Evolutionary conservation across 2,113 vertebrate species (phyloP), one percentile per base, ranked within the genome.

Genomic region (Ailuropoda melanoleuca): DNA sequence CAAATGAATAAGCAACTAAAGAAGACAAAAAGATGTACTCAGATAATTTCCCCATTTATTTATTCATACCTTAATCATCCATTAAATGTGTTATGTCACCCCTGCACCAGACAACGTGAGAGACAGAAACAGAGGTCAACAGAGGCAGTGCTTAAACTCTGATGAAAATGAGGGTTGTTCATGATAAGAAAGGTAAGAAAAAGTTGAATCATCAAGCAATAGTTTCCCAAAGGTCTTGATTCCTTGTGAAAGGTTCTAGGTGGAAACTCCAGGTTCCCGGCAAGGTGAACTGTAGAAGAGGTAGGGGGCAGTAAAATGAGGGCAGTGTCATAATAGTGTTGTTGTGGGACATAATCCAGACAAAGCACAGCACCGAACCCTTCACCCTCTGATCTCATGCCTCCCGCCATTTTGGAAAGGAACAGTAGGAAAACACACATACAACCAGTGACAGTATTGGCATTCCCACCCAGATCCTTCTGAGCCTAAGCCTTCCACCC

Each of bases 151-250:
- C 15, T 81, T 89, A 68, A 68, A 34, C 4, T 14, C 50, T 62
- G 53, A 39, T 80, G n/a, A 83, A 77, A 87, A 77, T 29, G 62
- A 62, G 53, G 19, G 23, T 18, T 55, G 46, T n/a, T 34, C 23
- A 29, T n/a, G 74, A 62, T n/a, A 75, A 48, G 68, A 12, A 86
- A 43, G 11, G 60, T 39, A 62, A 62, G 55, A 43, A 90, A 87
- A 90, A n/a, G 12, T 10, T 15, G 19, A 34, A 43, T 53, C 14
- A 29, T 50, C n/a, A 68, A 82, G 39, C n/a, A 62, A 12, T 26
- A 46, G 58, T 91, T 90, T 81, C 7, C 72, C 58, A 87, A 84
- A 97, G 62, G 62, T 19, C 82, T 75, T 55, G 53, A 86, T 26
- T 72, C 50, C 85, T 87, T 82, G 12, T 4, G 13, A 62, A 92